Percentiles rank a stretch among this genome's conserved stretches.
Conservation (phyloP, 2,888 invertebrate genomes). For the Rhagonycha fulva region DNA sequence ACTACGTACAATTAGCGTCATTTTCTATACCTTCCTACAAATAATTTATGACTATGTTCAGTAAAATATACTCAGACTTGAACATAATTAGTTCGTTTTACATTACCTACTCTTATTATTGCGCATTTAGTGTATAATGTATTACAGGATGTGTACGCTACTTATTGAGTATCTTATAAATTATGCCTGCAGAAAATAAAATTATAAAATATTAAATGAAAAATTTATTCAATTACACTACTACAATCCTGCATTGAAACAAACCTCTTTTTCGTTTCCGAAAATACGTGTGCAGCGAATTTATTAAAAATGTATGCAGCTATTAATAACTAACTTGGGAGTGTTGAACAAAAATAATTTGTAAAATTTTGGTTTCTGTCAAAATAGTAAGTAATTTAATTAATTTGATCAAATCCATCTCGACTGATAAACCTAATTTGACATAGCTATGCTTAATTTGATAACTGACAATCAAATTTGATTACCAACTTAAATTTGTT, state of each 20-base stretch:
- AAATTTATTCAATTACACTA: not conserved
- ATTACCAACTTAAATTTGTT: conserved; percentile 2
- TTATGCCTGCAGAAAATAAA: not conserved
- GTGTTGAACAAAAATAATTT: not conserved
- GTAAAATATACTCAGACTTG: no score
- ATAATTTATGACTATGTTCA: no score
- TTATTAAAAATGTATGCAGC: not conserved
- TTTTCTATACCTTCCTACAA: no score
- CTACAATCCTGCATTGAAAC: not conserved
- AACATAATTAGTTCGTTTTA: no score
- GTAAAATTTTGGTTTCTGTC: not conserved
- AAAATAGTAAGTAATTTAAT: not conserved
- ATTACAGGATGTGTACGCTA: no score
- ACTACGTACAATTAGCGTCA: no score
- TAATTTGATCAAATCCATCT: not conserved
- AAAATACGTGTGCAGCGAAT: not conserved
- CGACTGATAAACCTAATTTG: not conserved
- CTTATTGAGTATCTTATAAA: not conserved
- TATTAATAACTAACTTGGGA: not conserved
- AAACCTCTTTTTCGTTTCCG: not conserved
- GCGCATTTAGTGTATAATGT: no score
- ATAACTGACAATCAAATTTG: not conserved
- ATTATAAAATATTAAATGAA: not conserved
- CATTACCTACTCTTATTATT: no score
- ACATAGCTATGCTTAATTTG: conserved; percentile 1